These are phyloP conservation scores for Phyllotis vaccarum DNA, from an alignment of 2,797 vertebrate species.

Conservation along the genomic window DNA sequence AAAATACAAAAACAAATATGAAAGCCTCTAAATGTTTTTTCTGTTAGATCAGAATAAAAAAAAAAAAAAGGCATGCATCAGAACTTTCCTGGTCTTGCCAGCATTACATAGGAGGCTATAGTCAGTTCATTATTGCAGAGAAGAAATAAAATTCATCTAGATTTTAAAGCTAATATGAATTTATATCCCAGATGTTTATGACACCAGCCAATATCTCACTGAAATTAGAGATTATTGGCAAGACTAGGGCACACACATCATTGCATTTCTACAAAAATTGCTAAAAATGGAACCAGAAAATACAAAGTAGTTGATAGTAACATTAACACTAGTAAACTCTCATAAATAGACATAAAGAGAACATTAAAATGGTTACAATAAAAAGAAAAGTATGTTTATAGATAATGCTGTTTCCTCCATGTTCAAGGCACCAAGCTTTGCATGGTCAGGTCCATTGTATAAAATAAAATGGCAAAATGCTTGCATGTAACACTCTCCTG, in stretches of 20 bases:
- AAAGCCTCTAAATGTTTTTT: neutral
- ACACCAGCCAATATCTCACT: neutral
- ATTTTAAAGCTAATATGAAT: neutral
- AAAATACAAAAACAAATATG: neutral
- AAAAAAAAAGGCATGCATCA: neutral
- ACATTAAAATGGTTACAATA: neutral
- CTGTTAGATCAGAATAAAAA: slow-evolving; percentile 10
- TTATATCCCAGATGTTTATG: neutral
- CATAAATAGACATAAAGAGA: neutral
- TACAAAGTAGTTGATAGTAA: neutral
- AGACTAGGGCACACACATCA: neutral
- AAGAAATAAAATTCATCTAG: neutral
- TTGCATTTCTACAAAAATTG: neutral
- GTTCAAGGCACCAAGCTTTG: neutral
- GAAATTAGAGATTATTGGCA: neutral
- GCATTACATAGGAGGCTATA: neutral
- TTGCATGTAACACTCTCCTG: neutral
- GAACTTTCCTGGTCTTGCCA: neutral
- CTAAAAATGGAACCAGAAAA: neutral
- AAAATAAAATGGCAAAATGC: neutral
- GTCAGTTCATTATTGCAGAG: neutral
- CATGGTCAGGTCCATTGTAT: neutral
- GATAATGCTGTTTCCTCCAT: neutral
- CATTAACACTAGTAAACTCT: neutral
- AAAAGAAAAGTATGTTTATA: neutral